phyloP scores from a whole-genome alignment of 2,113 vertebrate genomes.

The Dicentrarchus labrax region DNA sequence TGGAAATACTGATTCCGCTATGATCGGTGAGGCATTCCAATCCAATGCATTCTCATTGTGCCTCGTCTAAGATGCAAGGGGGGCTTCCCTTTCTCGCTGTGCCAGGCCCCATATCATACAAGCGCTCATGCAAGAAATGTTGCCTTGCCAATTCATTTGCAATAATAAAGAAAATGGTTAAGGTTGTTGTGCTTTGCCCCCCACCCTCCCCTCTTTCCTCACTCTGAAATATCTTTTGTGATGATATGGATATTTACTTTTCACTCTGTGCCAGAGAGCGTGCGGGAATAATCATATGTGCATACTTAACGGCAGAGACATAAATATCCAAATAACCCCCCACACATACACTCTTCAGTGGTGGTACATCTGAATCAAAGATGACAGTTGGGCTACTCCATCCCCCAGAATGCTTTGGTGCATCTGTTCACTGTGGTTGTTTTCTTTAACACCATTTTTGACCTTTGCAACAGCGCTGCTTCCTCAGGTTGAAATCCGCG shows the following conservation, averaged over 20 bases:
- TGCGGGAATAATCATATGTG: conserved; percentile 74
- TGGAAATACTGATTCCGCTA: conserved; percentile 99
- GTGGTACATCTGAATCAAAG: conserved; percentile 74
- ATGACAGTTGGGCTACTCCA: conserved; percentile 71
- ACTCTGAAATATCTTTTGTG: conserved; percentile 72
- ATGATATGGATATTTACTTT: conserved; percentile 78
- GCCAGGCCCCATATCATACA: conserved; percentile 93
- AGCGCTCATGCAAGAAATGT: conserved; percentile 96
- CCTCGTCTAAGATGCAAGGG: conserved; percentile 89
- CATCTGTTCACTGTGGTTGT: conserved; percentile 59
- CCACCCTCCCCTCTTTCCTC: conserved; percentile 27
- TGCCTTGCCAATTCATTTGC: conserved; percentile 89
- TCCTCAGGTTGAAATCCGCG: conserved; percentile 47
- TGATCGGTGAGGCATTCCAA: conserved; percentile 99
- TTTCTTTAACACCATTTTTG: conserved; percentile 74
- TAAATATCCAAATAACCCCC: conserved; percentile 72
- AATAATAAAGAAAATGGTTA: conserved; percentile 81
- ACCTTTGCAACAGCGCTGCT: conserved; percentile 66
- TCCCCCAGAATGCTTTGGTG: conserved; percentile 75
- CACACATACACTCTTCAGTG: conserved; percentile 50
- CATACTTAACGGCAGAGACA: conserved; percentile 71
- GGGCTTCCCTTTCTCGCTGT: conserved; percentile 89
- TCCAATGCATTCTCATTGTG: conserved; percentile 99
- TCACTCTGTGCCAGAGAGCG: conserved; percentile 56
- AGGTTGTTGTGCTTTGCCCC: conserved; percentile 68